Evolutionary conservation across 2,888 invertebrate species (phyloP).

Genomic region (Athrips mouffetella): DNA sequence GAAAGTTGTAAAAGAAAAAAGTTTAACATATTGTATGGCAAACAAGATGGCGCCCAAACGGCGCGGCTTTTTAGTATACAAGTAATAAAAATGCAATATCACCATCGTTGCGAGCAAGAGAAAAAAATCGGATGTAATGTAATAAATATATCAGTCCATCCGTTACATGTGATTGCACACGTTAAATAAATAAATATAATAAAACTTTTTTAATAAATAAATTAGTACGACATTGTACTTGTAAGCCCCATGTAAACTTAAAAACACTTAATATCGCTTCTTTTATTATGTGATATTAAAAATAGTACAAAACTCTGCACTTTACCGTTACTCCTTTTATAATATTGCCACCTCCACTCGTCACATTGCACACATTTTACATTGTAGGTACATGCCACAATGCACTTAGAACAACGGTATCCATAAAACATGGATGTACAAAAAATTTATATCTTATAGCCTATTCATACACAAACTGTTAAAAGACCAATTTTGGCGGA

Average conservation of each 20-base stretch:
- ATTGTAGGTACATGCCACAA: slow-evolving; percentile 26
- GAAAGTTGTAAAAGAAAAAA: slow-evolving; percentile 46
- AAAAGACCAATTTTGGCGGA: no score
- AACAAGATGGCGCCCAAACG: slow-evolving; percentile 34
- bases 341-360: slow-evolving; percentile 34
- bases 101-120: slow-evolving; percentile 36
- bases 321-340: slow-evolving; percentile 32
- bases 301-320: slow-evolving; percentile 43
- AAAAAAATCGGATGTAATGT: slow-evolving; percentile 52
- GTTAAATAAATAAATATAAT: slow-evolving; percentile 56
- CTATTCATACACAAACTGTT: no score
- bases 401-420: no score
- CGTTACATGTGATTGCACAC: slow-evolving; percentile 65
- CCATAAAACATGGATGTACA: slow-evolving; percentile 39
- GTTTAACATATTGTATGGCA: slow-evolving; percentile 54
- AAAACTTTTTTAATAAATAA: slow-evolving; percentile 44
- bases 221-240: slow-evolving; percentile 46
- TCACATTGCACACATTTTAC: slow-evolving; percentile 23
- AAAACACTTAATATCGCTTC: slow-evolving; percentile 39
- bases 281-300: slow-evolving; percentile 42
- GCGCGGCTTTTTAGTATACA: slow-evolving; percentile 45
- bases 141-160: slow-evolving; percentile 74
- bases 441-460: slow-evolving; percentile 53
- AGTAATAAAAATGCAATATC: slow-evolving; percentile 39
- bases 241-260: slow-evolving; percentile 31